Evolutionary conservation across 2,113 vertebrate species (phyloP).

Genomic region (Mormoops blainvillei): DNA sequence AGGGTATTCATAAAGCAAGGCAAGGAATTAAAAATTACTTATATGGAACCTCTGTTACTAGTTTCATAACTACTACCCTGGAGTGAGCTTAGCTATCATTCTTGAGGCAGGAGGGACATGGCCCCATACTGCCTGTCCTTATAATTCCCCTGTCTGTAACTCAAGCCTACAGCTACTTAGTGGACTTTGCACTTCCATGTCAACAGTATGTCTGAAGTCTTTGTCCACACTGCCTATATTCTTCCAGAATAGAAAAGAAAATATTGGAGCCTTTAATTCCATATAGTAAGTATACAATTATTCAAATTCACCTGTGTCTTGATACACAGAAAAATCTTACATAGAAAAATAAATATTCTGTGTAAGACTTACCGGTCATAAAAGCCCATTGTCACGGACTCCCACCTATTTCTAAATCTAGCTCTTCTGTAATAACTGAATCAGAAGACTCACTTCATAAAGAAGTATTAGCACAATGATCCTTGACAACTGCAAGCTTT

Average conservation of each 20-base stretch:
- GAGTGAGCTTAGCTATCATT: not conserved
- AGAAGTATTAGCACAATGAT: not conserved
- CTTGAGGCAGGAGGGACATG: not conserved
- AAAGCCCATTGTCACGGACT: conserved; percentile 25
- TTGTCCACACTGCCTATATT: not conserved
- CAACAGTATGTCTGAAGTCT: not conserved
- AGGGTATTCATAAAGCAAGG: not conserved
- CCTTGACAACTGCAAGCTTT: conserved; percentile 11
- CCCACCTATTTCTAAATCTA: conserved; percentile 46
- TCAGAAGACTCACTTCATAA: not conserved
- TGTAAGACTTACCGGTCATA: not conserved
- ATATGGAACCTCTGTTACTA: not conserved
- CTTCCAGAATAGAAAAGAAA: conserved; percentile 31
- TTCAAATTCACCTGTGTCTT: not conserved
- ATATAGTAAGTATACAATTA: not conserved
- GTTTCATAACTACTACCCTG: not conserved
- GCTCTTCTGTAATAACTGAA: not conserved
- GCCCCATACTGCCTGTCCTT: not conserved
- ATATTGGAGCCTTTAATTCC: not conserved
- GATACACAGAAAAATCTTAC: not conserved
- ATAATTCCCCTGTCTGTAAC: not conserved
- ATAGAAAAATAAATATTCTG: not conserved
- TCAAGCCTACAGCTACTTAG: not conserved
- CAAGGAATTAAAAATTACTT: not conserved
- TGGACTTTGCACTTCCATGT: not conserved